Percentiles rank a stretch among this genome's conserved stretches.
Conservation (phyloP, 1,140 invertebrate species). For the Globodera ellingtonae region DNA sequence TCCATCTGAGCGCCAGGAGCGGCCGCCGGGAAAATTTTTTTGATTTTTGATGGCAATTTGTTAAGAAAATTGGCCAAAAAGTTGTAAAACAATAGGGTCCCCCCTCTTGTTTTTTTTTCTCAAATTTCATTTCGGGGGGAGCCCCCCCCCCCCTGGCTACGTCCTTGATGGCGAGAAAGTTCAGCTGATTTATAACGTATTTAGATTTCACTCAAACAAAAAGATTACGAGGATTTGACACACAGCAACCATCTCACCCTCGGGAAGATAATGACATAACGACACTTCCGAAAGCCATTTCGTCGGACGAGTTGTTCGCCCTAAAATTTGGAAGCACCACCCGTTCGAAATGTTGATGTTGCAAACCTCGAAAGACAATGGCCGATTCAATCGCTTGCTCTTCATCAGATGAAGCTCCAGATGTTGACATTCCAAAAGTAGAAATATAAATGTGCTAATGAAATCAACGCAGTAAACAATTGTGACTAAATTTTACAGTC, state of each 20-base stretch:
- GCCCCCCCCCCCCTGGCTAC: too few relatives aligned
- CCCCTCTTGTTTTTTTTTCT: too few relatives aligned
- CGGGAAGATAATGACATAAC: slow-evolving; percentile 60
- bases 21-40: too few relatives aligned
- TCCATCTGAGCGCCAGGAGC: too few relatives aligned
- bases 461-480: not conserved
- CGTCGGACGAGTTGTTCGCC: slow-evolving; percentile 39
- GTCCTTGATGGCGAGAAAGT: too few relatives aligned
- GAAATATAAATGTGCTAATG: not conserved
- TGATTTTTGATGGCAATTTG: too few relatives aligned
- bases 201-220: too few relatives aligned
- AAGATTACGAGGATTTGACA: slow-evolving; percentile 55
- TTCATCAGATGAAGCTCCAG: not conserved
- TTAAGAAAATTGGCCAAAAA: too few relatives aligned
- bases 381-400: not conserved
- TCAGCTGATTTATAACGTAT: too few relatives aligned
- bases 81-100: too few relatives aligned
- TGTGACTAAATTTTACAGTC: not conserved
- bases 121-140: too few relatives aligned
- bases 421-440: not conserved
- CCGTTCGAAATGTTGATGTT: not conserved
- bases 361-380: not conserved
- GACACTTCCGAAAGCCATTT: slow-evolving; percentile 56
- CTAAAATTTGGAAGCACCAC: not conserved
- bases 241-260: slow-evolving; percentile 55